Conservation (phyloP, 2,113 vertebrate genomes). For the Panthera tigris region DNA sequence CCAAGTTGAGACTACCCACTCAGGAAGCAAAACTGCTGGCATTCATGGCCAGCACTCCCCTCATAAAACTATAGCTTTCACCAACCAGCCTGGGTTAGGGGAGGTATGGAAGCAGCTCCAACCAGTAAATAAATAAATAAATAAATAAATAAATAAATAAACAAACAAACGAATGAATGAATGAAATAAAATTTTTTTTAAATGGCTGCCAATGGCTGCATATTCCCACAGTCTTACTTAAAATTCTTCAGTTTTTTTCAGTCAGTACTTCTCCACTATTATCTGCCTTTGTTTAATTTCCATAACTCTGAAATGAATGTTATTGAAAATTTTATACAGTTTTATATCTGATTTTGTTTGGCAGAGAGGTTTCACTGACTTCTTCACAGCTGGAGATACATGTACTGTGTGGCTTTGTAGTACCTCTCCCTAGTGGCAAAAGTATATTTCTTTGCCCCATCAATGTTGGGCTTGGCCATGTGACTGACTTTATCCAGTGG, state of each 20-base stretch:
- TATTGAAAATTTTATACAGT: not conserved
- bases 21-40: not conserved
- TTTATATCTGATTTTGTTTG: not conserved
- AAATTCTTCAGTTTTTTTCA: not conserved
- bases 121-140: no score
- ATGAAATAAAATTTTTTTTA: no score
- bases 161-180: rapidly evolving
- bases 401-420: not conserved
- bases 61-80: not conserved
- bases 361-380: not conserved
- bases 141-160: no score
- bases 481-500: not conserved
- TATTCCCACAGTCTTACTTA: not conserved
- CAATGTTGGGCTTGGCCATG: not conserved
- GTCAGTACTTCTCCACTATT: not conserved
- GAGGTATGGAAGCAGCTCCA: not conserved
- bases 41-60: not conserved
- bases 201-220: not conserved
- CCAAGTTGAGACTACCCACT: not conserved
- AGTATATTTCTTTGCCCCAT: not conserved
- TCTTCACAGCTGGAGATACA: not conserved
- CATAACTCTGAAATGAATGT: not conserved
- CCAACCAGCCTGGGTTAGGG: not conserved
- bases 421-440: not conserved
- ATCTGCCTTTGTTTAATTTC: not conserved